These are phyloP conservation scores for Lepas anatifera DNA, from an alignment of 2,888 invertebrate species.

Conservation along the genomic window DNA sequence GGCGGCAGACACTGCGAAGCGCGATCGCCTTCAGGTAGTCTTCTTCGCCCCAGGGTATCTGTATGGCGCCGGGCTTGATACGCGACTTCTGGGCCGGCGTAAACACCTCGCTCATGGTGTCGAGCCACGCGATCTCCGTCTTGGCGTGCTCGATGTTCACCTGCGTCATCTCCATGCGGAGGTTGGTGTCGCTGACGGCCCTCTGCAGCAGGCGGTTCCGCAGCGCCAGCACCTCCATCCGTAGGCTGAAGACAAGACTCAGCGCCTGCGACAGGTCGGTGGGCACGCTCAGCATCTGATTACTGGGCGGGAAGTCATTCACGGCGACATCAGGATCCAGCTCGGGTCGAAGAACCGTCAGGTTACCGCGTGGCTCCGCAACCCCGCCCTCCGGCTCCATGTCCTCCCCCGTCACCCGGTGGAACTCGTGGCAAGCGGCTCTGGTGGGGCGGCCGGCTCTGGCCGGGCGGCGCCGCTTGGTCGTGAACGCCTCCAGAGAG, in stretches of 20 bases:
- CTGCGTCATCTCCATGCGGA: not conserved
- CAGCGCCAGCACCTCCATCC: not conserved
- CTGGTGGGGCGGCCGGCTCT: too few species aligned
- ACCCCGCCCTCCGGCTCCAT: not conserved
- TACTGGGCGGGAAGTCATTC: not conserved
- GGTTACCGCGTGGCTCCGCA: not conserved
- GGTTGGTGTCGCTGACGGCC: not conserved
- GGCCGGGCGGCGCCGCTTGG: too few species aligned
- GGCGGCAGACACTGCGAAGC: not conserved
- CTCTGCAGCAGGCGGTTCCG: not conserved
- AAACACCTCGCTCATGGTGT: not conserved
- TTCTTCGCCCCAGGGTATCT: not conserved
- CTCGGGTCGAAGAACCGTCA: not conserved
- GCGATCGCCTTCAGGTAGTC: not conserved
- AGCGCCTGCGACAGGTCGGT: not conserved
- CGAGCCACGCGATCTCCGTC: not conserved
- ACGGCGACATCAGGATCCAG: too few species aligned
- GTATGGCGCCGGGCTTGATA: not conserved
- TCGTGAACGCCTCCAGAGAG: not conserved
- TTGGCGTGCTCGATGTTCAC: not conserved
- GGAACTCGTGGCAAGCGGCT: not conserved
- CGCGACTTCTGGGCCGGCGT: constrained; percentile 5
- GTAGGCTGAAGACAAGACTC: not conserved
- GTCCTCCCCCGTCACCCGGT: not conserved
- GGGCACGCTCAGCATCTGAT: not conserved